Base-by-base conservation (phyloP, 2,888 invertebrate species). In the Noctua comes region DNA sequence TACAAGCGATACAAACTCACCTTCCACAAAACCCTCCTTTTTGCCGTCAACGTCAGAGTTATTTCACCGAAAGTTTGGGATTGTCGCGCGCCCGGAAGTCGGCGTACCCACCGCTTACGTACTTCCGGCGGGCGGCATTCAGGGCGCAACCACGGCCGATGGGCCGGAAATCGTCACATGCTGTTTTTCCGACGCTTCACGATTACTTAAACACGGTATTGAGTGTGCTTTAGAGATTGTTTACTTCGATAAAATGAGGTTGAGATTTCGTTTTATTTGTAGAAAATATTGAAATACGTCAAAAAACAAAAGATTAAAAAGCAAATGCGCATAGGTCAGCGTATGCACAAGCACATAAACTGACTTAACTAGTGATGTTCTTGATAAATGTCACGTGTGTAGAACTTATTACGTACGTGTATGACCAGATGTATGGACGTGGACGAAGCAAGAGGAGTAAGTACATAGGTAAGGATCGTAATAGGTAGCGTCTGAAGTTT, bases 131-230 rank as follows among this genome's bases (percentile, higher is more conserved):
- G 78, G 66, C 80, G 77, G 72, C 77, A 86, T 84, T 84, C 80
- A 86, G 83, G 66, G 71, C 77, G 82, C 85, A 83, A 79, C 73
- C 70, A 76, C 79, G 76, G 73, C 83, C 88, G 85, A 89, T 90
- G 87, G 90, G 69, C 85, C 90, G 90, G 90, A 91, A 90, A 91
- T 90, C 90, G 90, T 88, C 90, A 86, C 76, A 85, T 77, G 79
- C 84, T 86, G 84, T 87, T 84, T 84, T 85, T 82, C 70, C 70
- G 48, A 64, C 74, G 73, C 65, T 76, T 75, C 76, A 75, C 80
- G 82, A 86, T 88, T 80, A 82, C 89, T 89, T 80, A 75, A 72
- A 76, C 68, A 71, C 68, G 70, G 77, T 73, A 77, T 79, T 79
- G 77, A 77, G 76, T 85, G 73, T 76, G 68, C 59, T 76, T 83